Percentiles rank a stretch among this genome's conserved stretches.
Evolutionary conservation across 2,113 vertebrate species (phyloP).

Genomic region (Embiotoca jacksoni): DNA sequence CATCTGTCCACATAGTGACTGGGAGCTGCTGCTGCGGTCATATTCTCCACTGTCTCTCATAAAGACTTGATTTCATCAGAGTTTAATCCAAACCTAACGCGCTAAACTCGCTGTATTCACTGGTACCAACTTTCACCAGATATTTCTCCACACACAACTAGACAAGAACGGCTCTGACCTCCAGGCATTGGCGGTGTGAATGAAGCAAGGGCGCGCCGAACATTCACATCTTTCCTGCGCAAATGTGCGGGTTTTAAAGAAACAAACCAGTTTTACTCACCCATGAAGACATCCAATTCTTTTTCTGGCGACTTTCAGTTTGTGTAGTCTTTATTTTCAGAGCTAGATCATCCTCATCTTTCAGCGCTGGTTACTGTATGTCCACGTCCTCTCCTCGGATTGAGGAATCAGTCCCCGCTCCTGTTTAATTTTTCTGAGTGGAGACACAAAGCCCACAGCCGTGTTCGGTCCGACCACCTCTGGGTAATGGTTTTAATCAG

Average conservation of each 20-base stretch:
- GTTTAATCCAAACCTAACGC: background rate
- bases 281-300: slow-evolving; percentile 1
- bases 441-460: background rate
- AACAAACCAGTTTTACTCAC: slow-evolving; percentile 56
- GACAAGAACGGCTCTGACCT: slow-evolving; percentile 9
- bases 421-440: background rate
- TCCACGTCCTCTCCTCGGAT: slow-evolving; percentile 21
- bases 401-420: slow-evolving; percentile 1
- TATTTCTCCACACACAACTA: background rate
- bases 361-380: slow-evolving; percentile 6
- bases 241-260: background rate
- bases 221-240: background rate
- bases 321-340: background rate
- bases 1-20: too few relatives aligned
- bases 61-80: slow-evolving; percentile 1
- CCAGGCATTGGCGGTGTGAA: background rate
- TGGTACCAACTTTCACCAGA: background rate
- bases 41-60: background rate
- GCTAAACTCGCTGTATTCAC: too few relatives aligned
- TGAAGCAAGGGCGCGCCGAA: background rate
- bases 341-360: slow-evolving; percentile 32
- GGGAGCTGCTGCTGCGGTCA: background rate
- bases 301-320: background rate
- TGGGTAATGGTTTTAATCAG: background rate
- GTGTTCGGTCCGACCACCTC: background rate